These are phyloP conservation scores for Zaprionus tsacasi DNA, from an alignment of 1,140 invertebrate species.

Conservation along the genomic window DNA sequence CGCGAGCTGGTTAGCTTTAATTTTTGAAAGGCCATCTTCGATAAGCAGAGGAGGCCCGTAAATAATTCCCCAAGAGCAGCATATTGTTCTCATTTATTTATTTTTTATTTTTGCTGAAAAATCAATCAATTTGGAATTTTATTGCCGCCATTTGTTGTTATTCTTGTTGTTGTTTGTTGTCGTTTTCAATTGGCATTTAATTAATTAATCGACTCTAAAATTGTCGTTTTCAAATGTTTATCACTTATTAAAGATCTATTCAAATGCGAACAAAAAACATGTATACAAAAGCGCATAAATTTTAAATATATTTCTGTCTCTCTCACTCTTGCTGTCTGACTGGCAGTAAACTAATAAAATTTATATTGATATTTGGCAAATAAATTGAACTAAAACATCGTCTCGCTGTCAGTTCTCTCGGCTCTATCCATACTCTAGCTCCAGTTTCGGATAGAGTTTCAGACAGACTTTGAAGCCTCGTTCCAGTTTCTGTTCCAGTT, in stretches of 20 bases:
- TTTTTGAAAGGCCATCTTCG: constrained; percentile 3
- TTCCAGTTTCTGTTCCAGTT: constrained; percentile 41
- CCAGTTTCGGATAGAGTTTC: constrained; percentile 41
- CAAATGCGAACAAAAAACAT: constrained; percentile 37
- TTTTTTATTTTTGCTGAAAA: constrained; percentile 32
- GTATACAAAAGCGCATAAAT: constrained; percentile 53
- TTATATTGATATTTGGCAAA: constrained; percentile 74
- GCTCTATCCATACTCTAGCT: constrained; percentile 8
- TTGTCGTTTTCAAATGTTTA: constrained; percentile 71
- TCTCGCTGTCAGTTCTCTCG: constrained; percentile 24
- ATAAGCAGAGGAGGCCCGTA: constrained; percentile 39
- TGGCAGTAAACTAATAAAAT: constrained; percentile 56
- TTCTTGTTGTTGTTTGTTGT: constrained; percentile 39
- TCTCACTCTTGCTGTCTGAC: neutral
- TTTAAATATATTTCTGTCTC: constrained; percentile 4
- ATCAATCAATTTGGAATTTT: constrained; percentile 76
- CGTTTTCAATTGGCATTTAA: constrained; percentile 77
- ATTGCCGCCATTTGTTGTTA: constrained; percentile 40
- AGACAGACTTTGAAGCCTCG: constrained; percentile 18
- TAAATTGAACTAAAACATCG: constrained; percentile 73
- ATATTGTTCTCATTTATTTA: constrained; percentile 63
- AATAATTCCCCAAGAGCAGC: constrained; percentile 32
- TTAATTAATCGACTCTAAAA: constrained; percentile 80
- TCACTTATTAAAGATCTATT: constrained; percentile 79
- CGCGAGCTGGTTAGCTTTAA: neutral